A percentile compares a stretch with the other conserved stretches of the same genome.
Conservation (phyloP, 1,140 invertebrate genomes). For the Pseudomyrmex concolor region DNA sequence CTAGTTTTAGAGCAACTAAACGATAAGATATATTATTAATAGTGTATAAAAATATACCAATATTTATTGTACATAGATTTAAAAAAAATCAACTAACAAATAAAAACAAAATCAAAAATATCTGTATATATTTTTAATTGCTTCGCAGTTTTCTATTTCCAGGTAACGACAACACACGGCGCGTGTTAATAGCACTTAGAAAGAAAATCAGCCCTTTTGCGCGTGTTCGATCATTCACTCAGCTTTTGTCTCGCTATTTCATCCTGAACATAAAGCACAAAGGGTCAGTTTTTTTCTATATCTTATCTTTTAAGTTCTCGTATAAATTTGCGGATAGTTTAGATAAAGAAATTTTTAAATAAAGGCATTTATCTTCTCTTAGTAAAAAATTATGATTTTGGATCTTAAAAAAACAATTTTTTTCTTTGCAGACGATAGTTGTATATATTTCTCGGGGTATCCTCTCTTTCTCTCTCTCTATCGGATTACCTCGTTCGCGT, state of each 20-base stretch:
- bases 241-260: background rate
- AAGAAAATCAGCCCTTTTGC: background rate
- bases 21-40: slow-evolving; percentile 79
- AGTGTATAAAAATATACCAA: slow-evolving; percentile 84
- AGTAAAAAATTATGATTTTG: background rate
- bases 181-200: too few relatives aligned
- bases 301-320: background rate
- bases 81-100: slow-evolving; percentile 85
- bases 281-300: background rate
- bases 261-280: slow-evolving; percentile 10
- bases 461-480: background rate
- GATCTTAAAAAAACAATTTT: background rate
- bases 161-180: background rate
- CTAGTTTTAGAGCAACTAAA: slow-evolving; percentile 80
- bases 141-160: background rate
- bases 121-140: background rate
- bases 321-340: too few relatives aligned
- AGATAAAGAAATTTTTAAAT: too few relatives aligned
- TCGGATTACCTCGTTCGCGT: slow-evolving; percentile 31
- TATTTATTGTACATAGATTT: slow-evolving; percentile 86
- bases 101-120: slow-evolving; percentile 83
- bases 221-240: background rate
- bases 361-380: background rate
- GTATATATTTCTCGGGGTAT: background rate
- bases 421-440: background rate